Percentiles rank a stretch among this genome's conserved stretches.
Conservation (phyloP, 2,113 vertebrate genomes). For the Thalassarche chlororhynchos region DNA sequence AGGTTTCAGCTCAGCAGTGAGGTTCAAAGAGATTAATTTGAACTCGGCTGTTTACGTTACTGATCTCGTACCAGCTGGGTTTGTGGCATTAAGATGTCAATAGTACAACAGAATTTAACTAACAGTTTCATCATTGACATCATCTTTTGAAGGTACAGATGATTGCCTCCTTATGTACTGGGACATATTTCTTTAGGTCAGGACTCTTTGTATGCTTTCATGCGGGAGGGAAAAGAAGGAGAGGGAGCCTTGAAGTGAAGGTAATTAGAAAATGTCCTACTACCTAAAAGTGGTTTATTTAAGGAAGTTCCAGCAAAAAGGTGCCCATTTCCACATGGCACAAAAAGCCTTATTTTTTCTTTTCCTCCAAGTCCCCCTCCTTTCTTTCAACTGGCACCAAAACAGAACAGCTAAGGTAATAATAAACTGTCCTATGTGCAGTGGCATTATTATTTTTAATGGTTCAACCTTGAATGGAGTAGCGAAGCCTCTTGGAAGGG, state of each 20-base stretch:
- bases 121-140: conserved; percentile 69
- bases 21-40: conserved; percentile 44
- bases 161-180: conserved; percentile 62
- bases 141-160: conserved; percentile 68
- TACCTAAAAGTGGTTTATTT: background rate
- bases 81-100: conserved; percentile 65
- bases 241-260: background rate
- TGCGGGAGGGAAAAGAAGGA: background rate
- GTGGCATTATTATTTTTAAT: conserved; percentile 6
- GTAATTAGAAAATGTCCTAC: conserved; percentile 21
- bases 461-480: background rate
- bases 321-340: background rate
- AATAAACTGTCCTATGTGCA: background rate
- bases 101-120: conserved; percentile 71
- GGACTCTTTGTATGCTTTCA: conserved; percentile 5
- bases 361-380: background rate
- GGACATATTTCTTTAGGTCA: conserved; percentile 67
- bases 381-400: background rate
- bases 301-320: background rate
- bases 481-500: background rate
- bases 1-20: conserved; percentile 31
- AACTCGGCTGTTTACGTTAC: conserved; percentile 18
- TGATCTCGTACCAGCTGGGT: conserved; percentile 46
- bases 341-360: background rate
- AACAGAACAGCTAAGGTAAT: background rate